phyloP scores from a whole-genome alignment of 2,888 invertebrate genomes.

The Drosophila stalkeri region DNA sequence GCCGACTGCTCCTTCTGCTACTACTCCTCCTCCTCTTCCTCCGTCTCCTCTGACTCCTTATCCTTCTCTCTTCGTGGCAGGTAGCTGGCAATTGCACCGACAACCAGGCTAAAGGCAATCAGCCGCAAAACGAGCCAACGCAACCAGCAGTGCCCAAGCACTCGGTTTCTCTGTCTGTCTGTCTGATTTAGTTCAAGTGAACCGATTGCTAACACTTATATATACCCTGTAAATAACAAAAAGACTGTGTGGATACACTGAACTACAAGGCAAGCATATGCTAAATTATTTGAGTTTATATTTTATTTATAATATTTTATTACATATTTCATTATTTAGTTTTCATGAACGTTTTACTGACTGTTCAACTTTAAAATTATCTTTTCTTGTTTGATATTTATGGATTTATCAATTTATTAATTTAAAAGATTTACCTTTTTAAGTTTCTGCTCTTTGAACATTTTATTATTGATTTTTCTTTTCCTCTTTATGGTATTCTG shows the following conservation, averaged over 20 bases:
- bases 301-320: background rate
- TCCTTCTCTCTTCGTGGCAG: constrained; percentile 23
- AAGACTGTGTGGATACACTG: too few relatives aligned
- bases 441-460: too few relatives aligned
- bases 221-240: constrained; percentile 36
- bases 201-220: constrained; percentile 41
- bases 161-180: background rate
- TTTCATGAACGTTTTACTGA: background rate
- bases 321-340: background rate
- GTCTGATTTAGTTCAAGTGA: constrained; percentile 14
- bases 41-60: too few relatives aligned
- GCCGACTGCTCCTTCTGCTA: background rate
- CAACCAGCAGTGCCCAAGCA: constrained; percentile 24
- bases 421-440: too few relatives aligned
- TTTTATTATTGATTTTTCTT: too few relatives aligned
- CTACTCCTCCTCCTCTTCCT: background rate
- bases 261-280: background rate
- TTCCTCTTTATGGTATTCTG: too few relatives aligned
- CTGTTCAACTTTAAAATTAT: background rate
- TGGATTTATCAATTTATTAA: too few relatives aligned
- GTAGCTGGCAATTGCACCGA: constrained; percentile 53
- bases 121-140: constrained; percentile 58
- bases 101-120: constrained; percentile 52
- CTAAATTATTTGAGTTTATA: background rate
- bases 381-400: background rate